Evolutionary conservation across 1,140 invertebrate species (phyloP), one percentile per base, ranked within the genome.

Genomic region (Patella vulgata): DNA sequence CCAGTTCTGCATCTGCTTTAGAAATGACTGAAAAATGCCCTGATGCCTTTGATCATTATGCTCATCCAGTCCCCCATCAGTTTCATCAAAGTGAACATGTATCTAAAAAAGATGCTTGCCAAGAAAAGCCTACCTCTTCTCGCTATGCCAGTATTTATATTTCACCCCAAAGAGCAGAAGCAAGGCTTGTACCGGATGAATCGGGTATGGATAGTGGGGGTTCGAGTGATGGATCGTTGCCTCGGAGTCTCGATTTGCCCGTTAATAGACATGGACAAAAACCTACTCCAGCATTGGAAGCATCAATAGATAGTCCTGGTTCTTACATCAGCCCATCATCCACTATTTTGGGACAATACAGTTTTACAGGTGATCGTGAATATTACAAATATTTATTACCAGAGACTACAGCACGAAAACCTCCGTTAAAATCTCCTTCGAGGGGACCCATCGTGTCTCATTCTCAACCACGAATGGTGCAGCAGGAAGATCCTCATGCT

Each of bases 21-120:
- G 77, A 96, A 75, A 87, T 95, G 68, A 88, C 92, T 40, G 93
- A 96, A 69, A 94, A 96, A 72, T 92, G 93, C 73, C 89, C 87
- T 33, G 78, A 82, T 66, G 89, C 90, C 65, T 83, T 78, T 48
- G 78, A 81, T 57, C 77, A 71, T 14, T 77, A 71, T 53, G 59
- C 67, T 56, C 74, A 66, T 48, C n/a, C n/a, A n/a, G 40, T 28
- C 33, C 43, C 23, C 33, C 62, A 58, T 56, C 70, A 63, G n/a
- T 62, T 64, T 42, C 65, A 62, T 33, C 60, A 54, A 53, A 58
- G 62, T 36, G 73, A 75, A 43, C 74, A 70, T 68, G 21, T 64
- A 58, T 21, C 47, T 62, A 47, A 59, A 53, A 42, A 51, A 70
- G 50, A 58, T 58, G 60, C 30, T 52, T 42, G 27, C 6, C 59